Evolutionary conservation across 1,140 invertebrate species (phyloP).

Genomic region (Andricus grossulariae): DNA sequence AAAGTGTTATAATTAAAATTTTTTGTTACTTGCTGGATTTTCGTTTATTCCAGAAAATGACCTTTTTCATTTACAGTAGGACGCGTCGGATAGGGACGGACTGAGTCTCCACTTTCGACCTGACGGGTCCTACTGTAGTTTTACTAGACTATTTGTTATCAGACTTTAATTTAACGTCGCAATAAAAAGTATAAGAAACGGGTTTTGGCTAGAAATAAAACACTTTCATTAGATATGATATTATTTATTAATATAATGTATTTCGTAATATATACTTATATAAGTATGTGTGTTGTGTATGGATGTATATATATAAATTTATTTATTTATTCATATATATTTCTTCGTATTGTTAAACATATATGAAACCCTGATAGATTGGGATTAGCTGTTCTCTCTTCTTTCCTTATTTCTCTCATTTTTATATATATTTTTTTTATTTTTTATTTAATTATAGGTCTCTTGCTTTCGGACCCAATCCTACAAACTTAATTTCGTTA

Average conservation of each 20-base stretch:
- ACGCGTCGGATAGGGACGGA: too few species aligned
- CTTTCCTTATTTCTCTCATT: conserved; percentile 35
- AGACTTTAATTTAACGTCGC: too few species aligned
- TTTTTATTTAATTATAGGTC: conserved; percentile 13
- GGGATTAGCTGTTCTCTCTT: conserved; percentile 58
- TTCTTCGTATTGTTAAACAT: conserved; percentile 59
- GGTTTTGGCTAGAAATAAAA: conserved; percentile 30
- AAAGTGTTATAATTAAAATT: too few species aligned
- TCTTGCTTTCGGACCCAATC: not conserved
- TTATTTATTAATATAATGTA: conserved; percentile 72
- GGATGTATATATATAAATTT: conserved; percentile 52
- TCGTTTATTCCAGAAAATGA: too few species aligned
- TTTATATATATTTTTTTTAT: conserved; percentile 17
- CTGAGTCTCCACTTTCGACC: too few species aligned
- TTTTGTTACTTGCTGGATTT: too few species aligned
- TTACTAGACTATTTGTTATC: too few species aligned
- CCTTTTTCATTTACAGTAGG: too few species aligned
- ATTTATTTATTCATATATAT: conserved; percentile 45
- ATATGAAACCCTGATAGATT: conserved; percentile 71
- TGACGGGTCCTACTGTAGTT: too few species aligned
- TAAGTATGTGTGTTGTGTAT: conserved; percentile 55
- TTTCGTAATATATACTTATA: conserved; percentile 67
- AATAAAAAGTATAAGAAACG: too few species aligned
- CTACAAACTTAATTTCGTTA: not conserved
- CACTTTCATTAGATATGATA: conserved; percentile 59